Conservation (phyloP, 2,888 invertebrate species). For the Piscicola geometra region DNA sequence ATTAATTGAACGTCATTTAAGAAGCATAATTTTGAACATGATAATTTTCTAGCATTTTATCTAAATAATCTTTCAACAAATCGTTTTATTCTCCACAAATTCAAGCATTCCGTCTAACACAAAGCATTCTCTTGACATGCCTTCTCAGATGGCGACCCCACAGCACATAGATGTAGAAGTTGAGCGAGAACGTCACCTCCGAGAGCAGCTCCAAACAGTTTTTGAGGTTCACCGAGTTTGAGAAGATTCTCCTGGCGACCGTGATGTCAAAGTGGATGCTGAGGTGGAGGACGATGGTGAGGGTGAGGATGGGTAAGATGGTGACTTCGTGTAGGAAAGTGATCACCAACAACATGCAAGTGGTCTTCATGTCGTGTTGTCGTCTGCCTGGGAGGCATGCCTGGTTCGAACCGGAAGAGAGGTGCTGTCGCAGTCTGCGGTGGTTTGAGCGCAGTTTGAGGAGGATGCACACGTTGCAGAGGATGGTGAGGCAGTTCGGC, state of each 20-base stretch:
- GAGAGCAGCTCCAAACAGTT: slow-evolving; percentile 46
- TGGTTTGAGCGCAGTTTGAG: slow-evolving; percentile 42
- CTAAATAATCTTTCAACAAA: too few relatives aligned
- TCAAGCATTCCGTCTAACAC: slow-evolving; percentile 21
- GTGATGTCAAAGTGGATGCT: slow-evolving; percentile 39
- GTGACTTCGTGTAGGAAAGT: slow-evolving; percentile 48
- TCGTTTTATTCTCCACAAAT: slow-evolving; percentile 34
- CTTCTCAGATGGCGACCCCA: slow-evolving; percentile 48
- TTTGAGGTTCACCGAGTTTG: slow-evolving; percentile 42
- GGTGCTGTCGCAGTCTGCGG: slow-evolving; percentile 20
- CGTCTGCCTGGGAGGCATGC: neutral
- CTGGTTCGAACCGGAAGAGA: neutral
- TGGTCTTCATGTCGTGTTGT: slow-evolving; percentile 45
- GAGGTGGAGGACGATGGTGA: slow-evolving; percentile 47
- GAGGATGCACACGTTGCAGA: slow-evolving; percentile 49
- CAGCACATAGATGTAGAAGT: slow-evolving; percentile 51
- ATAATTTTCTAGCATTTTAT: too few relatives aligned
- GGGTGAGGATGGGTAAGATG: slow-evolving; percentile 46
- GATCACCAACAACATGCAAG: slow-evolving; percentile 48
- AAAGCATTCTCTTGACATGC: slow-evolving; percentile 45
- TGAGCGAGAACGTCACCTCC: slow-evolving; percentile 47
- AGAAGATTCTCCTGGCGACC: slow-evolving; percentile 39
- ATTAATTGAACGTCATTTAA: too few relatives aligned
- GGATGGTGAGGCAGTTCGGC: slow-evolving; percentile 48
- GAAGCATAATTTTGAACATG: too few relatives aligned